A percentile compares a stretch with the other conserved stretches of the same genome.
Evolutionary conservation across 2,113 vertebrate genomes (phyloP).

Genomic region (Nannobrachium achirus): DNA sequence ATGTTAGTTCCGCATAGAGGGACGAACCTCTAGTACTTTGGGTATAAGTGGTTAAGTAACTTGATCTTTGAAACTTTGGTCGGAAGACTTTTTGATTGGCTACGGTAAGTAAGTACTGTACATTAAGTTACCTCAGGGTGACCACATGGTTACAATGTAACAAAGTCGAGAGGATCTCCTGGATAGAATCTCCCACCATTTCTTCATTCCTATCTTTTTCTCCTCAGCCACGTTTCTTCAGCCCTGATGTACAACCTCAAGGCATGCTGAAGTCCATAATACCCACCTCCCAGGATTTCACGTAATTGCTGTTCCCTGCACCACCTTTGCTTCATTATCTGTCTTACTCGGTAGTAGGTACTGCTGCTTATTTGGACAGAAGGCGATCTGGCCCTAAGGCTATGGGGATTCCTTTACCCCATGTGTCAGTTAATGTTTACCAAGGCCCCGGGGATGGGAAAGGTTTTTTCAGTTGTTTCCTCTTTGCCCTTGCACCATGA

Average conservation of each 20-base stretch:
- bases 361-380: slow-evolving; percentile 60
- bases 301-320: slow-evolving; percentile 55
- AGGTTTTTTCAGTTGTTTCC: slow-evolving; percentile 45
- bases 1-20: too few species aligned
- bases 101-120: too few species aligned
- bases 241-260: slow-evolving; percentile 42
- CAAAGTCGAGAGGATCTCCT: too few species aligned
- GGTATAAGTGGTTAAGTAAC: too few species aligned
- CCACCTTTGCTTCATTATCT: slow-evolving; percentile 64
- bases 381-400: slow-evolving; percentile 67
- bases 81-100: too few species aligned
- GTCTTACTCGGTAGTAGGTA: slow-evolving; percentile 46
- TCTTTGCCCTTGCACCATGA: too few species aligned
- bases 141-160: too few species aligned
- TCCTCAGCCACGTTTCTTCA: not conserved
- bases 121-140: too few species aligned
- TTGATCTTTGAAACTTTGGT: too few species aligned
- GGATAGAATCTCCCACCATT: not conserved
- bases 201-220: not conserved
- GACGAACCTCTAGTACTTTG: too few species aligned
- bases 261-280: slow-evolving; percentile 46
- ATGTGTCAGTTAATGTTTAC: slow-evolving; percentile 81
- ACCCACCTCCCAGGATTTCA: slow-evolving; percentile 47
- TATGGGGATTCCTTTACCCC: slow-evolving; percentile 77
- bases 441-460: slow-evolving; percentile 68